Evolutionary conservation across 2,113 vertebrate genomes (phyloP), one percentile per base, ranked within the genome.

Genomic region (Tupaia tana): DNA sequence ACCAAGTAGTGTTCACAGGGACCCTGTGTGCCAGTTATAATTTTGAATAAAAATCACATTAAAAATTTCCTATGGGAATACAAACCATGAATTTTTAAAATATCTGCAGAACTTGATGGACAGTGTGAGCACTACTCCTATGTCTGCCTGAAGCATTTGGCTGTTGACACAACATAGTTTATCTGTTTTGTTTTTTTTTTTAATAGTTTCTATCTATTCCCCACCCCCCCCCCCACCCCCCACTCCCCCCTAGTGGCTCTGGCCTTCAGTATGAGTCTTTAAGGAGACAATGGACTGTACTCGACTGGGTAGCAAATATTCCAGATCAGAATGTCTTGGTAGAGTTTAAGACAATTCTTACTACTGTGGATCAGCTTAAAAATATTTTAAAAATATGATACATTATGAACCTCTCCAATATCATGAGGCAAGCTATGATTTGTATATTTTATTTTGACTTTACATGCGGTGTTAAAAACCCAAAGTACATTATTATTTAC

Each of bases 381-480:
- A 54, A 73, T 29, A 20, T 9, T 66, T 69, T 15, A 34, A 29
- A 84, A 81, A 74, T 29, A 74, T 27, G 77, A 70, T 18, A 54
- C 1, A 2, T 54, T 77, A 52, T 20, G 78, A 94, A 95, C 79
- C 83, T 94, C 78, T 95, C 75, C 63, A 82, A 85, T 34, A 89
- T 78, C 84, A 96, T 92, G 56, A 97, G 64, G 86, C 94, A 91
- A 2, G 52, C 64, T 27, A 34, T 96, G 94, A 99, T 98, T 98
- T 99, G 99, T 99, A 99, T 99, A 99, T 99, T 99, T 99, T 99
- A 99, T 99, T 99, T 99, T 98, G 99, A 99, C 99, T 99, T 99
- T 99, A 99, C 99, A 99, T 99, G 99, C 99, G 97, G 99, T 99
- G 99, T 99, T 99, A 99, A 99, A 99, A 99, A 99, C 99, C 99